phyloP scores from a whole-genome alignment of 1,140 invertebrate species.

The Macrocentrus cingulum region DNA sequence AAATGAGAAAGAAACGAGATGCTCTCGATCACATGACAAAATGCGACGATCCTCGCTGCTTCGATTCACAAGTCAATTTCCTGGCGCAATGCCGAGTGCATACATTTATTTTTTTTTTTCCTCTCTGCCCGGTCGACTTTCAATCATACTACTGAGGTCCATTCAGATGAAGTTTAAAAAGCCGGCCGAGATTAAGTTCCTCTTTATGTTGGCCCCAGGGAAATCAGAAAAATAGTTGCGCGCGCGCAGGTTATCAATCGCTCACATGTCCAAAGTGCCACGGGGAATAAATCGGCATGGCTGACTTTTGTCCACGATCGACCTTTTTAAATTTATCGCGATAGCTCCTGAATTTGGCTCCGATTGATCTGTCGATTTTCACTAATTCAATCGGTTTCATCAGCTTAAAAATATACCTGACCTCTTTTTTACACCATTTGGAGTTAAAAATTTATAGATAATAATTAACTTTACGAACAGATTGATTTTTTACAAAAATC shows the following conservation, averaged over 20 bases:
- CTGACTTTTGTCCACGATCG: constrained; percentile 6
- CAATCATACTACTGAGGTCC: constrained; percentile 4
- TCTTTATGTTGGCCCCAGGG: constrained; percentile 18
- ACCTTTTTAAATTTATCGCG: neutral
- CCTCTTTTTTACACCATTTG: no score
- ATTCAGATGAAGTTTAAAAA: constrained; percentile 7
- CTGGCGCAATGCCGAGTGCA: constrained; percentile 25
- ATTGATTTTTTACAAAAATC: no score
- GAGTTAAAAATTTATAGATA: no score
- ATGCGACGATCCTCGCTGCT: constrained; percentile 18
- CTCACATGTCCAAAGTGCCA: constrained; percentile 20
- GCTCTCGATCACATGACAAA: constrained; percentile 25
- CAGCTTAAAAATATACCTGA: no score
- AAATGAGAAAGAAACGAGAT: constrained; percentile 11
- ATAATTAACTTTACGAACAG: no score
- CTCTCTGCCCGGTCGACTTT: neutral
- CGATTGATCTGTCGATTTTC: constrained; percentile 2
- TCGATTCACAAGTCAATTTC: constrained; percentile 28
- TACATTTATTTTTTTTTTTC: constrained; percentile 11
- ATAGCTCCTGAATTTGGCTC: neutral
- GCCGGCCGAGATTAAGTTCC: constrained; percentile 15
- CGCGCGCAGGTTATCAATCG: constrained; percentile 18
- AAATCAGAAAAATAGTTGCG: constrained; percentile 25
- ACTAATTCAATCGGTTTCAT: no score
- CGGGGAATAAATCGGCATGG: constrained; percentile 1